Evolutionary conservation across 2,113 vertebrate genomes (phyloP).

Genomic region (Semicossyphus pulcher): DNA sequence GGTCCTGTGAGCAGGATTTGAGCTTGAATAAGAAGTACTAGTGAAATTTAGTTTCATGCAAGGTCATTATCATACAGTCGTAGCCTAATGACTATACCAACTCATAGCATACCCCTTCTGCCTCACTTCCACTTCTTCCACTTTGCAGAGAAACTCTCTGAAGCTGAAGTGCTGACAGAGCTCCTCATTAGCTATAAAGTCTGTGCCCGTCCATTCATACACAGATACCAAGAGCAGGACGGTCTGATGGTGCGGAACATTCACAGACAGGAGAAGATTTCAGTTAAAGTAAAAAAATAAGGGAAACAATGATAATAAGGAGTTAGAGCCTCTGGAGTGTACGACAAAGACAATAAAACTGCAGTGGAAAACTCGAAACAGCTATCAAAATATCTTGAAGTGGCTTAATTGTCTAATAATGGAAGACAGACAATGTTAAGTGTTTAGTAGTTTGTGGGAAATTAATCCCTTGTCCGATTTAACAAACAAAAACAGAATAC

Average conservation of each 20-base stretch:
- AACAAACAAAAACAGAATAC: too few relatives aligned
- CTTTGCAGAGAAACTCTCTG: slow-evolving; percentile 32
- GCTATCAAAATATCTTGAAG: too few relatives aligned
- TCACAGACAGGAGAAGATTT: slow-evolving; percentile 28
- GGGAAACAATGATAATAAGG: not conserved
- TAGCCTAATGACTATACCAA: not conserved
- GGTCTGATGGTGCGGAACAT: slow-evolving; percentile 31
- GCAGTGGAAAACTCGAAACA: not conserved
- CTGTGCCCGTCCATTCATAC: slow-evolving; percentile 33
- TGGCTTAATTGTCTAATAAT: too few relatives aligned
- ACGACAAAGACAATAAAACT: not conserved
- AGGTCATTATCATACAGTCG: not conserved
- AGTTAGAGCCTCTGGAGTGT: not conserved
- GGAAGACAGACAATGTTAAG: too few relatives aligned
- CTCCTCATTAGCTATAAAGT: slow-evolving; percentile 44
- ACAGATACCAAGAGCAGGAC: slow-evolving; percentile 11
- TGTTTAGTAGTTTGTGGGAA: not conserved
- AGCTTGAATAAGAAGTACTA: not conserved
- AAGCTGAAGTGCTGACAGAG: slow-evolving; percentile 52
- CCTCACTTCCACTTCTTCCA: slow-evolving; percentile 21
- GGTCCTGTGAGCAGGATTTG: too few relatives aligned
- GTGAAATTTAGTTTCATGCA: not conserved
- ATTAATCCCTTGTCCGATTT: too few relatives aligned
- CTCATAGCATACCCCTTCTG: not conserved
- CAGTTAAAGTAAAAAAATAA: not conserved